Conservation (phyloP, 64 coral and sea anemone genomes). For the Exaiptasia diaphana region DNA sequence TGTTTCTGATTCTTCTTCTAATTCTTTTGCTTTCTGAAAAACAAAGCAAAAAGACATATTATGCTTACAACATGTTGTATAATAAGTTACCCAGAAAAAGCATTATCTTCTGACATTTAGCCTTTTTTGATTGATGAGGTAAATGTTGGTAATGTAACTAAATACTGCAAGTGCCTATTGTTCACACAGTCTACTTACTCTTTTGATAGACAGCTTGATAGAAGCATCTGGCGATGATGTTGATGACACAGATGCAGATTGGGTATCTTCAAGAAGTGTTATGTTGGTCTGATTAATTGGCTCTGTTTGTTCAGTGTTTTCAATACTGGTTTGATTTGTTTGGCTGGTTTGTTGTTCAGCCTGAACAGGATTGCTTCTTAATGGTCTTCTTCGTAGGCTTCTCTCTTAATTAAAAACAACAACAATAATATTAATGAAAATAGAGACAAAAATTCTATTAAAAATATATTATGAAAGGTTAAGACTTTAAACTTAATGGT, state of each 20-base stretch:
- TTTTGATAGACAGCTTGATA: background rate
- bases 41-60: background rate
- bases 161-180: too few relatives aligned
- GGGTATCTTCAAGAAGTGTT: background rate
- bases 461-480: background rate
- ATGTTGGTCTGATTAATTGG: background rate
- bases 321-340: background rate
- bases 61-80: too few relatives aligned
- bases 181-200: too few relatives aligned
- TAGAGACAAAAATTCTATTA: background rate
- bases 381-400: background rate
- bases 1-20: constrained; percentile 18
- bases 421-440: background rate
- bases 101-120: too few relatives aligned
- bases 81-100: too few relatives aligned
- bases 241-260: constrained; percentile 83
- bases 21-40: constrained; percentile 58
- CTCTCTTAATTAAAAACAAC: background rate
- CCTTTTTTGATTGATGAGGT: too few relatives aligned
- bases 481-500: too few relatives aligned
- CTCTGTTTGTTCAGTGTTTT: background rate
- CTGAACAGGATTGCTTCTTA: background rate
- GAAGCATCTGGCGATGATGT: constrained; percentile 64
- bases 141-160: too few relatives aligned
- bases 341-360: background rate